These are phyloP conservation scores for Gymnoscelis rufifasciata DNA, from an alignment of 2,888 invertebrate species.

Conservation along the genomic window DNA sequence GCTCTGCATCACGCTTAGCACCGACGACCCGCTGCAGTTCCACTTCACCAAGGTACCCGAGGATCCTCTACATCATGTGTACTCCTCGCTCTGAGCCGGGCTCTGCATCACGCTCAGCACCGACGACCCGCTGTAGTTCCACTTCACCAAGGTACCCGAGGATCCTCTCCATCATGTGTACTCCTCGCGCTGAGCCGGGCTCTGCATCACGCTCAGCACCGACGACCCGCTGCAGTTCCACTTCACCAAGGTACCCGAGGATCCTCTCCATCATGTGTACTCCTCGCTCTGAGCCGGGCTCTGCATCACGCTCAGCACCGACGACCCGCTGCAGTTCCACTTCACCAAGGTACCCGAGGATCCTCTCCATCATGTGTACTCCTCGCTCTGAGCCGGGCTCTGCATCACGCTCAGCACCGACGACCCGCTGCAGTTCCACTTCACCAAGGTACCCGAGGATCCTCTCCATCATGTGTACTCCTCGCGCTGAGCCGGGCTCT, in stretches of 20 bases:
- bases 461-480: too few relatives aligned
- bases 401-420: conserved; percentile 97
- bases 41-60: conserved; percentile 65
- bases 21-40: conserved; percentile 99
- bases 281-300: conserved; percentile 95
- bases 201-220: conserved; percentile 95
- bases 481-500: conserved; percentile 94
- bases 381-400: conserved; percentile 94
- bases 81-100: conserved; percentile 95
- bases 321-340: conserved; percentile 99
- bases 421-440: conserved; percentile 99
- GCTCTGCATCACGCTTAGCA: conserved; percentile 94
- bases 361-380: conserved; percentile 94
- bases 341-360: neutral
- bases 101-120: conserved; percentile 87
- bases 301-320: conserved; percentile 95
- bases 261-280: conserved; percentile 94
- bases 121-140: conserved; percentile 99
- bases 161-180: conserved; percentile 90
- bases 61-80: conserved; percentile 86
- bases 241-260: conserved; percentile 96
- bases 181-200: conserved; percentile 95
- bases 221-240: conserved; percentile 99
- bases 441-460: conserved; percentile 92
- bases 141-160: conserved; percentile 97